Base-by-base conservation (phyloP, 2,797 vertebrate species). In the Chelonia mydas region DNA sequence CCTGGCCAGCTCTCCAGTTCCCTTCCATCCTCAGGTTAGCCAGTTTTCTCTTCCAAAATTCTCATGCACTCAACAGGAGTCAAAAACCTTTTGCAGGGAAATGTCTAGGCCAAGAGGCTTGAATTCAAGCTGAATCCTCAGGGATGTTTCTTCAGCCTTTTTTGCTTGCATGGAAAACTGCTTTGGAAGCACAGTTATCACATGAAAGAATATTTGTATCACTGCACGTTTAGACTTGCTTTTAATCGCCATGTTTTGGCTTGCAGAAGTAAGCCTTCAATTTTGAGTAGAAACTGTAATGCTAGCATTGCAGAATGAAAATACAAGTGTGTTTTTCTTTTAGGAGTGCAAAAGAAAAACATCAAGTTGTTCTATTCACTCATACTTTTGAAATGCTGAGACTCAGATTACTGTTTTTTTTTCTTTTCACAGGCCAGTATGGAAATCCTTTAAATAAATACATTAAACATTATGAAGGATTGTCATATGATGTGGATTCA, bases 381-480 rank as follows among this genome's bases (percentile, higher is more conserved):
- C 78, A 83, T 79, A 83, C 84, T 90, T 84, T 51, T 89, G 50
- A 78, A 76, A 77, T 49, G 10, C 55, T 53, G 90, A 96, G n/a
- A 11, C 78, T 74, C 77, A 45, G 15, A 54, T 4, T 57, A 91
- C 81, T 81, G 27, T 25, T 6, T 53, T 88, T 74, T 7, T 89
- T 90, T 97, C 37, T 93, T 37, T 95, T 93, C 87, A 83, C 98
- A 99, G 99, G 99, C 98, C 99, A 99, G 77, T 99, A 99, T 97
- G 98, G 98, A 93, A 99, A 98, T 85, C 98, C 98, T 80, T 98
- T 99, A 91, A 99, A 98, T 98, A 99, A 99, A 97, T 99, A 99
- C 94, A 99, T 99, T 97, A 99, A 97, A 85, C 99, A 99, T 98
- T 99, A 99, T 98, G 99, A 99, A 98, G 99, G 99, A 94, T 98